Conservation (phyloP, 2,113 vertebrate genomes). For the Brienomyrus longianalis region DNA sequence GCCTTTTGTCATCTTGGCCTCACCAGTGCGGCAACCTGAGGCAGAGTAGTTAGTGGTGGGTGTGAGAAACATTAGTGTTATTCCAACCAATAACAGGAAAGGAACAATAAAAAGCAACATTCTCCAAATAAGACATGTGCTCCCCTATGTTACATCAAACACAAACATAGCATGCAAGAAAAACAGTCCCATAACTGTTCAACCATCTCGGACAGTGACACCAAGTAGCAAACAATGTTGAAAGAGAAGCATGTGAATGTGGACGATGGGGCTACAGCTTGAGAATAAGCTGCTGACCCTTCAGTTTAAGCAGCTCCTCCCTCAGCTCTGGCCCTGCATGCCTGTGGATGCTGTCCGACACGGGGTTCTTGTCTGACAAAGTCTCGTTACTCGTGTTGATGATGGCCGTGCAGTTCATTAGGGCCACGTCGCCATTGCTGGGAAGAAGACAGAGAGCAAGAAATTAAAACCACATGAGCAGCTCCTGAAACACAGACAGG, state of each 20-base stretch:
- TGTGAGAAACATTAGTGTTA: neutral
- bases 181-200: neutral
- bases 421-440: constrained; percentile 80
- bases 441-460: neutral
- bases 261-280: neutral
- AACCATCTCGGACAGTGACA: neutral
- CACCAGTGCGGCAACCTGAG: constrained; percentile 88
- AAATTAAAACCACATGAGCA: neutral
- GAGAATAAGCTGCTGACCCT: constrained; percentile 59
- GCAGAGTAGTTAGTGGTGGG: neutral
- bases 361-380: constrained; percentile 85
- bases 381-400: constrained; percentile 93
- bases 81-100: neutral
- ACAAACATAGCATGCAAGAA: neutral
- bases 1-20: constrained; percentile 90
- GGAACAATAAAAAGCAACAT: neutral
- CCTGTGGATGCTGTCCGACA: constrained; percentile 82
- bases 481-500: neutral
- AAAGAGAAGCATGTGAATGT: neutral
- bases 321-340: constrained; percentile 81
- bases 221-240: neutral
- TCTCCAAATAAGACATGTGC: neutral
- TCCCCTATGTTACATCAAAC: neutral
- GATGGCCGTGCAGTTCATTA: constrained; percentile 87
- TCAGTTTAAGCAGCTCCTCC: constrained; percentile 89